Evolutionary conservation across 2,113 vertebrate genomes (phyloP).

Genomic region (Apaloderma vittatum): DNA sequence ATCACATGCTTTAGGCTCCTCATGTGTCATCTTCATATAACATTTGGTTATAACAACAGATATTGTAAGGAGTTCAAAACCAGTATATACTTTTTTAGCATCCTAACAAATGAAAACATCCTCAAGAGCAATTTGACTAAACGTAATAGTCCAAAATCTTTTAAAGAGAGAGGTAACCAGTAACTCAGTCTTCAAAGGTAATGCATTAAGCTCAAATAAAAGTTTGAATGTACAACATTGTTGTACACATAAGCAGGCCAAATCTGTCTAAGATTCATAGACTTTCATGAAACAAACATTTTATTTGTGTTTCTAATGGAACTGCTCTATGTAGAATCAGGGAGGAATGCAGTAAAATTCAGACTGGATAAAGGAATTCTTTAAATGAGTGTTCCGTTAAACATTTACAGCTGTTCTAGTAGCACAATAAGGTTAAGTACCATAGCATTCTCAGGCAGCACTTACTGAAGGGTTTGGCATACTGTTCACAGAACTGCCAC

Average conservation of each 20-base stretch:
- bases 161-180: not conserved
- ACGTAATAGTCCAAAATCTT: not conserved
- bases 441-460: not conserved
- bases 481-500: no score
- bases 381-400: slow-evolving; percentile 6
- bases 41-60: not conserved
- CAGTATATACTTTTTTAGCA: not conserved
- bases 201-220: not conserved
- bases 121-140: not conserved
- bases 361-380: not conserved
- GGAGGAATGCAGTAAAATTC: not conserved
- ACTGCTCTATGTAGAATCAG: not conserved
- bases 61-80: not conserved
- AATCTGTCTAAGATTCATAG: not conserved
- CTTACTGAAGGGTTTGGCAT: not conserved
- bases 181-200: not conserved
- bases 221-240: not conserved
- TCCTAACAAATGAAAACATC: not conserved
- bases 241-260: not conserved
- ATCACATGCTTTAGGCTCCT: not conserved
- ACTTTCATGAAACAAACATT: not conserved
- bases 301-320: not conserved
- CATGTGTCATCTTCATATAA: not conserved
- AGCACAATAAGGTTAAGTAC: not conserved
- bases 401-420: not conserved